These are phyloP conservation scores for Idaea biselata DNA, from an alignment of 2,888 invertebrate species.

Conservation along the genomic window DNA sequence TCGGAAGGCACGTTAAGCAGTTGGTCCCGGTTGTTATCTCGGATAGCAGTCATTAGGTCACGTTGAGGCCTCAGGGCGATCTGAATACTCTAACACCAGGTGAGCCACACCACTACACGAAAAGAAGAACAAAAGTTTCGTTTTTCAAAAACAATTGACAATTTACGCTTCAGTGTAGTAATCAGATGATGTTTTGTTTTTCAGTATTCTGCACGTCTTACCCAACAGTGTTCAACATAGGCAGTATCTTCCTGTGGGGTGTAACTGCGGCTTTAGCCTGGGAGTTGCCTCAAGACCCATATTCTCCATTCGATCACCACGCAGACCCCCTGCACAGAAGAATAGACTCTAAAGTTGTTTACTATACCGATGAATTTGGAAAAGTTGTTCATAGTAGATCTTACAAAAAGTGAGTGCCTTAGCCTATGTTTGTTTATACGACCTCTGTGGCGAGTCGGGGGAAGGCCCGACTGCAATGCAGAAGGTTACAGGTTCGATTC, in stretches of 20 bases:
- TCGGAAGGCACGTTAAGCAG: too few relatives aligned
- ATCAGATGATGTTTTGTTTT: slow-evolving; percentile 13
- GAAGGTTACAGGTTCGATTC: too few relatives aligned
- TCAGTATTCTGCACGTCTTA: slow-evolving; percentile 83
- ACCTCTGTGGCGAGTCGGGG: too few relatives aligned
- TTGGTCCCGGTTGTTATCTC: too few relatives aligned
- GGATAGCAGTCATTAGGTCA: too few relatives aligned
- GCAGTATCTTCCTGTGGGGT: slow-evolving; percentile 84
- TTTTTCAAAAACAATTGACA: too few relatives aligned
- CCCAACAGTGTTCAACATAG: slow-evolving; percentile 72
- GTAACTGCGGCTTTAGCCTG: slow-evolving; percentile 89
- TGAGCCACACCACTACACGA: too few relatives aligned
- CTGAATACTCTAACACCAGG: too few relatives aligned
- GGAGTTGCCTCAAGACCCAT: slow-evolving; percentile 85
- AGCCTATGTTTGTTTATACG: background rate
- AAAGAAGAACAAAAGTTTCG: too few relatives aligned
- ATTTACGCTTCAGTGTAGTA: too few relatives aligned
- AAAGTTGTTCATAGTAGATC: slow-evolving; percentile 56
- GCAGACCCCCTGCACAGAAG: slow-evolving; percentile 72
- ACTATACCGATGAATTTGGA: slow-evolving; percentile 62
- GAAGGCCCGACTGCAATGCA: too few relatives aligned
- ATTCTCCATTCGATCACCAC: slow-evolving; percentile 67
- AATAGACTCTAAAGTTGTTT: slow-evolving; percentile 58
- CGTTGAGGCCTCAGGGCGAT: too few relatives aligned
- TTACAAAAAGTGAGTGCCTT: slow-evolving; percentile 52